A percentile compares a stretch with the other conserved stretches of the same genome.
These are phyloP conservation scores for Corythucha ciliata DNA, from an alignment of 2,888 invertebrate species.

Conservation along the genomic window DNA sequence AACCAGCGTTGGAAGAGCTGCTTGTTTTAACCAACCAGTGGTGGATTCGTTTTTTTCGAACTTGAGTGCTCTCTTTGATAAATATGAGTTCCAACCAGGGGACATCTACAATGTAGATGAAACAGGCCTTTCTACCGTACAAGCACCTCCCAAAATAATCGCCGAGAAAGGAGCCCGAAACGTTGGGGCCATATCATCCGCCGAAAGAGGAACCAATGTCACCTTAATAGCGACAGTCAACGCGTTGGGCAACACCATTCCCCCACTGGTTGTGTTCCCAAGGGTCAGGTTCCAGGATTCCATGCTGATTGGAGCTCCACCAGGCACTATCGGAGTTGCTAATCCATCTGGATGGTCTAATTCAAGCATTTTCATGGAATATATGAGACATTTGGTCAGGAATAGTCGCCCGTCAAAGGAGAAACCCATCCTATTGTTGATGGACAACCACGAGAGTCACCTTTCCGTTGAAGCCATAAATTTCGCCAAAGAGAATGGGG, in stretches of 20 bases:
- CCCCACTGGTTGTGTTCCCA: slow-evolving; percentile 36
- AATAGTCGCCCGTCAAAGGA: neutral
- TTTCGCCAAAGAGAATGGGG: neutral
- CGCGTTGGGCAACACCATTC: slow-evolving; percentile 33
- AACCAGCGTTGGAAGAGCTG: slow-evolving; percentile 6
- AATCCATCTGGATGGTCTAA: slow-evolving; percentile 36
- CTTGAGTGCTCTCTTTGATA: slow-evolving; percentile 17
- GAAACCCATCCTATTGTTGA: neutral
- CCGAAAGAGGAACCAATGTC: slow-evolving; percentile 33
- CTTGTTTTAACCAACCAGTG: slow-evolving; percentile 19
- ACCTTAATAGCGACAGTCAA: slow-evolving; percentile 30
- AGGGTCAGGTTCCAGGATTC: slow-evolving; percentile 32
- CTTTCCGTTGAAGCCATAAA: neutral
- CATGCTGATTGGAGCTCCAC: slow-evolving; percentile 37
- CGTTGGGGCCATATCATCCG: slow-evolving; percentile 23
- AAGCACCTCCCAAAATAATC: slow-evolving; percentile 31
- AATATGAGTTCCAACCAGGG: slow-evolving; percentile 8
- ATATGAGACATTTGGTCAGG: slow-evolving; percentile 24
- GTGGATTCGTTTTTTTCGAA: slow-evolving; percentile 20
- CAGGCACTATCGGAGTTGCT: slow-evolving; percentile 33
- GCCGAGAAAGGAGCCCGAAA: slow-evolving; percentile 28
- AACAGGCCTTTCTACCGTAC: slow-evolving; percentile 33
- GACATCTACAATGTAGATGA: slow-evolving; percentile 34
- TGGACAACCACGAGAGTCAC: slow-evolving; percentile 14
- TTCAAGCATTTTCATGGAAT: slow-evolving; percentile 24